Conservation (phyloP, 2,797 vertebrate genomes). For the Bradypus variegatus region DNA sequence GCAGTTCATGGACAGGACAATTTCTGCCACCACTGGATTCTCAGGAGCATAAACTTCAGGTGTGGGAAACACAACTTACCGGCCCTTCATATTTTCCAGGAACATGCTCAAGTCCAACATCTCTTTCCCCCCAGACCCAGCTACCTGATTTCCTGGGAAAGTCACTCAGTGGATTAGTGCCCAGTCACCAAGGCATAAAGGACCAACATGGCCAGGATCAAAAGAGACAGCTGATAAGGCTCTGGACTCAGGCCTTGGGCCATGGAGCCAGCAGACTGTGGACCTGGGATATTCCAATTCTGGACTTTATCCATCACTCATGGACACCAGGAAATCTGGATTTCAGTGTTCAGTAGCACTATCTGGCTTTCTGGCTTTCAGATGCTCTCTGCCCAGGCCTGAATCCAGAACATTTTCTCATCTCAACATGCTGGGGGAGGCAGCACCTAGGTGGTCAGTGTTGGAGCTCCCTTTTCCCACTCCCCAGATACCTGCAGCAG, state of each 20-base stretch:
- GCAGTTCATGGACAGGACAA: background rate
- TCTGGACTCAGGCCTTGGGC: background rate
- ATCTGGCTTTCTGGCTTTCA: background rate
- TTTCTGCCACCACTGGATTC: background rate
- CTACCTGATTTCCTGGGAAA: background rate
- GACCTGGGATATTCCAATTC: too few species aligned
- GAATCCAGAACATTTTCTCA: background rate
- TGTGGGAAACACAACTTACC: background rate
- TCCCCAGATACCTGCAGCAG: background rate
- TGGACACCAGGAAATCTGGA: background rate
- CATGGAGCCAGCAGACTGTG: background rate
- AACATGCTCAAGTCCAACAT: too few species aligned
- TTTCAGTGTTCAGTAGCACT: background rate
- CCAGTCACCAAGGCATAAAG: background rate
- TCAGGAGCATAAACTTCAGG: background rate
- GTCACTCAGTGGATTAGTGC: background rate
- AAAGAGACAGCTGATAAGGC: background rate
- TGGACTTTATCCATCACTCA: fast-evolving
- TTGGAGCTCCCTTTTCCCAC: fast-evolving
- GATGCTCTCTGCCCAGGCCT: background rate
- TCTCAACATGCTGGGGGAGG: background rate
- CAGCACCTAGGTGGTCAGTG: fast-evolving
- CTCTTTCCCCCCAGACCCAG: background rate
- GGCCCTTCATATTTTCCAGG: background rate
- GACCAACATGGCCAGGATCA: fast-evolving